Conservation (phyloP, 1,140 invertebrate genomes). For the Sweltsa coloradensis region DNA sequence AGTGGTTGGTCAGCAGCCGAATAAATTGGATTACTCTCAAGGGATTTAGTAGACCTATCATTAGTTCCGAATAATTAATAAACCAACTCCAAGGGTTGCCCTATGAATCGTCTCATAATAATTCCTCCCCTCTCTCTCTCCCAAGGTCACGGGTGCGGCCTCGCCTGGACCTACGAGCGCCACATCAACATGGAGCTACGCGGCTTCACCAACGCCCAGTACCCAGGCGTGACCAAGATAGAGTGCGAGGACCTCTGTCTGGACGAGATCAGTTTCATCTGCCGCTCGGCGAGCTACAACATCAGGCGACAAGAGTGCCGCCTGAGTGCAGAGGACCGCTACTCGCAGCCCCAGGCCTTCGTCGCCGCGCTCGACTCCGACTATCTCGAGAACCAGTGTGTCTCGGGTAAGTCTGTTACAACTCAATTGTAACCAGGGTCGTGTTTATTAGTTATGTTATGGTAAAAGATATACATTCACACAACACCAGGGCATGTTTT, state of each 20-base stretch:
- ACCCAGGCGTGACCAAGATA: constrained; percentile 25
- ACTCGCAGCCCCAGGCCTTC: constrained; percentile 26
- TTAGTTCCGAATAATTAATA: too few species aligned
- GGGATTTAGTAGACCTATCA: too few species aligned
- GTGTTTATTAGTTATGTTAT: too few species aligned
- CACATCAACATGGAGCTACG: constrained; percentile 31
- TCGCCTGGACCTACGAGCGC: constrained; percentile 34
- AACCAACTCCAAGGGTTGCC: too few species aligned
- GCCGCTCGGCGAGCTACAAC: constrained; percentile 34
- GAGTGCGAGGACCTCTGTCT: constrained; percentile 34
- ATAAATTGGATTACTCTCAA: too few species aligned
- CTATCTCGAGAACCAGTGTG: constrained; percentile 40
- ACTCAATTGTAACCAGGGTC: too few species aligned
- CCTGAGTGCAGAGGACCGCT: constrained; percentile 31
- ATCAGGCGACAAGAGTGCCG: constrained; percentile 29
- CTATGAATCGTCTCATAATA: too few species aligned
- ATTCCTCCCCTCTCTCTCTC: too few species aligned
- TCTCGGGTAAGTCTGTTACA: constrained; percentile 31
- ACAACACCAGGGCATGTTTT: too few species aligned
- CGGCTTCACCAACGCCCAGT: constrained; percentile 23
- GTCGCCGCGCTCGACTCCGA: constrained; percentile 27
- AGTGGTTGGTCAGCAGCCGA: too few species aligned
- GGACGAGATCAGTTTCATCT: constrained; percentile 29
- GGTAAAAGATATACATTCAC: too few species aligned
- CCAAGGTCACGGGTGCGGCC: constrained; percentile 25